Evolutionary conservation across 2,888 invertebrate species (phyloP), one percentile per base, ranked within the genome.

Genomic region (Rhogogaster chlorosoma): DNA sequence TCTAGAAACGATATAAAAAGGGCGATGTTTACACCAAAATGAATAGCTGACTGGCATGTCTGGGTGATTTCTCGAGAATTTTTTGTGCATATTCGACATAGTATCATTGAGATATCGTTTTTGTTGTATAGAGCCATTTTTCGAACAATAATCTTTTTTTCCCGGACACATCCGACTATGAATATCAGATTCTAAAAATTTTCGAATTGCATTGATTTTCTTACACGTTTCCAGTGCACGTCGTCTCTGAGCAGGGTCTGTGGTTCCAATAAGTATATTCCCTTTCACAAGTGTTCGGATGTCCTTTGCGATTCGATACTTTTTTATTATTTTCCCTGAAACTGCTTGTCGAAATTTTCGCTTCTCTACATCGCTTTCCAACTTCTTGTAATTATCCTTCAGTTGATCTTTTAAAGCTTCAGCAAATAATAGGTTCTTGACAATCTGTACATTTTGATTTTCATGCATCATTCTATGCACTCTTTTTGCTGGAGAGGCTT

Each of bases 271-370:
- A 22, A 61, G 61, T 61, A 1, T 26, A 61, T 61, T 61, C 61
- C 61, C 61, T 45, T 45, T 61, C 26, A 61, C 61, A n/a, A 73
- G 36, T 73, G 36, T 5, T 73, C 32, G 42, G n/a, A 73, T n/a
- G 36, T 73, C 73, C n/a, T 73, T 73, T 32, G n/a, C 73, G 73
- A 73, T 26, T 73, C 42, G 36, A 73, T 73, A 73, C 73, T 73
- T 73, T 29, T 29, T 73, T 73, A 73, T 42, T 73, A 73, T 18
- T 29, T 29, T 36, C 22, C 73, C 73, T 26, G 73, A 73, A 38
- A 73, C 15, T 73, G 22, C 22, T 42, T 32, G 29, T 15, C 73
- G 18, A 36, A 73, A 73, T 38, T 73, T 73, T 36, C 15, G 73
- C 73, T 73, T 73, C 22, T 73, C 73, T 6, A 18, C 32, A 73